These are phyloP conservation scores for Callipepla squamata DNA, from an alignment of 2,113 vertebrate species.

Conservation along the genomic window DNA sequence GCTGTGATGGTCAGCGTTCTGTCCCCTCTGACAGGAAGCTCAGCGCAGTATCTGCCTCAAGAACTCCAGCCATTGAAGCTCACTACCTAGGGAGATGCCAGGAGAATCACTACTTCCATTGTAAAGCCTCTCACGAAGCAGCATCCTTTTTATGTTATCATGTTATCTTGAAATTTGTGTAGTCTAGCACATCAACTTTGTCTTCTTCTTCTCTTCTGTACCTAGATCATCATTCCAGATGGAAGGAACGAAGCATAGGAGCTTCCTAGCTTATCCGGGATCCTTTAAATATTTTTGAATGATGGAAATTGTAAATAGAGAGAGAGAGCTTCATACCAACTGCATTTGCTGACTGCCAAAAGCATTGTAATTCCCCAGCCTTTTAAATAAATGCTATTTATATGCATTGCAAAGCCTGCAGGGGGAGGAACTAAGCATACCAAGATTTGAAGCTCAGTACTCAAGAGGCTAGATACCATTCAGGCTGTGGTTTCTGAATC, in stretches of 20 bases:
- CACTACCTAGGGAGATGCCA: not conserved
- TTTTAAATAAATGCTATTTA: constrained; percentile 34
- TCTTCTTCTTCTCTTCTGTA: not conserved
- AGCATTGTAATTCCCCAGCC: not conserved
- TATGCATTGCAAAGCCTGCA: not conserved
- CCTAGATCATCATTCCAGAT: not conserved
- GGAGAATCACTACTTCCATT: not conserved
- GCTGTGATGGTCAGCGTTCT: not conserved
- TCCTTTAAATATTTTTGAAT: not conserved
- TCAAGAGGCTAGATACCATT: not conserved
- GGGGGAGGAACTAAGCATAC: not conserved
- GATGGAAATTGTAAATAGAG: not conserved
- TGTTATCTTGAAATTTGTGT: not conserved
- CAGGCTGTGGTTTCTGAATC: not conserved
- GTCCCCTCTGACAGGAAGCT: not conserved
- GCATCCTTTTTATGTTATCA: not conserved
- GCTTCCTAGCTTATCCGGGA: not conserved
- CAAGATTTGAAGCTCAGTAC: not conserved
- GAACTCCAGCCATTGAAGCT: not conserved
- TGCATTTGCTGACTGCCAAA: constrained; percentile 19
- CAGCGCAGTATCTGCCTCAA: not conserved
- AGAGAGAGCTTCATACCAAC: not conserved
- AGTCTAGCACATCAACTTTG: not conserved
- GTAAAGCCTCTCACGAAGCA: not conserved
- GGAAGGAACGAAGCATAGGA: not conserved